Base-by-base conservation (phyloP, 2,888 invertebrate species). In the Noctua janthe region DNA sequence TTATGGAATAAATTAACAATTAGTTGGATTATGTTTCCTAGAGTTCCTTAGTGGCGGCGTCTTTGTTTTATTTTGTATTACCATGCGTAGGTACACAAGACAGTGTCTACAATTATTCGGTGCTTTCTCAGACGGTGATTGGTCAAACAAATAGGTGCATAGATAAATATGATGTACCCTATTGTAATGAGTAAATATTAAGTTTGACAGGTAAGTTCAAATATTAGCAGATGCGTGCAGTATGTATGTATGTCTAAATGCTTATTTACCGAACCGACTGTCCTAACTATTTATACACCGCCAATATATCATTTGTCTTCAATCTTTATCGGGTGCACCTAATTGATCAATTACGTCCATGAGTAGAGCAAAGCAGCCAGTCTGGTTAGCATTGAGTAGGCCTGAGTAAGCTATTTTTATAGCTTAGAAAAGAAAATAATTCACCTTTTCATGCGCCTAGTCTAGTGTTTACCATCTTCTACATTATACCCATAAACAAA, bases 1-100 rank as follows among this genome's bases (percentile, higher is more conserved):
- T 85, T 80, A 74, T 74, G 11, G 83, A 87, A 82, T 82, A 79
- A 81, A 80, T 83, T 86, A 71, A 64, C 74, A 74, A 81, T 88
- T 77, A 71, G 64, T 35, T 70, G 70, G 39, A 71, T 80, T 76
- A 79, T 74, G 62, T 79, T 81, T 78, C 43, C 43, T 76, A 79
- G 74, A 62, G 75, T 73, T 80, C 62, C 67, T 72, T 54, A 20
- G 69, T 39, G 23, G 62, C 73, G 71, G 64, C 23, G 39, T 75
- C 64, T 86, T 83, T 85, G 74, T 79, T 49, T 71, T 66, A 64
- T 13, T 59, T 76, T 74, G n/a, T 54, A 74, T 62, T 74, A 66
- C 29, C 35, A 71, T 39, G 43, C 15, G 29, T 59, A 35, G 17
- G n/a, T 29, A 62, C 17, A 64, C 64, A 59, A 51, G 67, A 47